Evolutionary conservation across 2,113 vertebrate genomes (phyloP).

Genomic region (Neotoma lepida): DNA sequence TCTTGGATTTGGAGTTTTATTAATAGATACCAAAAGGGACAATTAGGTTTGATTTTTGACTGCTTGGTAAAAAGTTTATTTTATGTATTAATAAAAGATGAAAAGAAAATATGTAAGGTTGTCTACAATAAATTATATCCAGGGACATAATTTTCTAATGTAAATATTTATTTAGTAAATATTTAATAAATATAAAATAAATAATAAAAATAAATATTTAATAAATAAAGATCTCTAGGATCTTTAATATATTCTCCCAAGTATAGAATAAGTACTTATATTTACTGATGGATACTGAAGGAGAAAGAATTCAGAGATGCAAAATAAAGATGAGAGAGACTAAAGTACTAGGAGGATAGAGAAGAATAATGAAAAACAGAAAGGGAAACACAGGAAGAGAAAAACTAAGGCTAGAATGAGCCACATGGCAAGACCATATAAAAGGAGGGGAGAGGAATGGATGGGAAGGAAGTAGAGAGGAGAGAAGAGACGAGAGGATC

Average conservation of each 20-base stretch:
- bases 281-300: not conserved
- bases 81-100: not conserved
- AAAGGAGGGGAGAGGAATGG: not conserved
- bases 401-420: not conserved
- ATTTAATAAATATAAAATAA: too few species aligned
- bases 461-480: too few species aligned
- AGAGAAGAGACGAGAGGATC: not conserved
- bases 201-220: too few species aligned
- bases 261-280: not conserved
- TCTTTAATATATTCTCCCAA: not conserved
- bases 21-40: not conserved
- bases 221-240: not conserved
- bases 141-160: not conserved
- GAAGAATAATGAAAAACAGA: too few species aligned
- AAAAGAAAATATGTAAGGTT: not conserved
- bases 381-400: too few species aligned
- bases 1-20: constrained; percentile 3
- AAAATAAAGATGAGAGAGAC: not conserved
- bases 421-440: not conserved
- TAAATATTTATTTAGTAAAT: not conserved
- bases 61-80: constrained; percentile 17
- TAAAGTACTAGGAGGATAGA: not conserved
- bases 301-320: not conserved
- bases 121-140: not conserved
- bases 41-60: not conserved